Conservation (phyloP, 2,888 invertebrate species). For the Drosophila lacicola region DNA sequence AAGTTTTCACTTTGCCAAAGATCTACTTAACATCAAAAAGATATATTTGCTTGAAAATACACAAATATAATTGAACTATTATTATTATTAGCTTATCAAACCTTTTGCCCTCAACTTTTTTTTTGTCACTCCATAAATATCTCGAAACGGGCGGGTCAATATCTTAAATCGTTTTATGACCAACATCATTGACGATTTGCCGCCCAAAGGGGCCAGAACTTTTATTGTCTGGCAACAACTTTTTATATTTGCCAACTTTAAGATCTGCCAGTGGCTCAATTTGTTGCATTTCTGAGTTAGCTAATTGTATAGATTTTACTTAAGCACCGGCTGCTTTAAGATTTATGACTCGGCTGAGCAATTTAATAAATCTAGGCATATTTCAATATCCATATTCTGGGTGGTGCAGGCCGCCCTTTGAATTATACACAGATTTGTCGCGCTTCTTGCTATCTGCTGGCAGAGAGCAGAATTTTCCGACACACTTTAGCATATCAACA, state of each 20-base stretch:
- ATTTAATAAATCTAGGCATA: slow-evolving; percentile 59
- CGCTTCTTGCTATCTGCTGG: slow-evolving; percentile 50
- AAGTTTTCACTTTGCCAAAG: too few species aligned
- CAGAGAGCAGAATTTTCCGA: slow-evolving; percentile 10
- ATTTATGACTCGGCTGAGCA: slow-evolving; percentile 49
- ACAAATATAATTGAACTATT: too few species aligned
- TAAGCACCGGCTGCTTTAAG: slow-evolving; percentile 18
- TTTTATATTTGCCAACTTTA: slow-evolving; percentile 40
- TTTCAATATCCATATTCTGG: slow-evolving; percentile 35
- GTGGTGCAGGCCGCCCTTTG: slow-evolving; percentile 7
- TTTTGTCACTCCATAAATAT: slow-evolving; percentile 24
- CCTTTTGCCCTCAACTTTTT: not conserved
- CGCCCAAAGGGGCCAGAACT: slow-evolving; percentile 46
- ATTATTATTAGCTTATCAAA: not conserved
- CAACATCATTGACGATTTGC: slow-evolving; percentile 59
- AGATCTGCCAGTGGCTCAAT: not conserved
- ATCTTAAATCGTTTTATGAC: slow-evolving; percentile 66
- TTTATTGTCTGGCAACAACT: slow-evolving; percentile 44
- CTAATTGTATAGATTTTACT: slow-evolving; percentile 25
- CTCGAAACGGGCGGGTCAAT: slow-evolving; percentile 38
- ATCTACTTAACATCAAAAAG: too few species aligned
- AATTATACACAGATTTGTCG: slow-evolving; percentile 70
- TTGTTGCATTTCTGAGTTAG: not conserved
- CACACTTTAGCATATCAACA: slow-evolving; percentile 56
- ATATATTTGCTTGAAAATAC: too few species aligned